A percentile compares a stretch with the other conserved stretches of the same genome.
phyloP scores from a whole-genome alignment of 2,797 vertebrate genomes.

The Eulemur albifrons region DNA sequence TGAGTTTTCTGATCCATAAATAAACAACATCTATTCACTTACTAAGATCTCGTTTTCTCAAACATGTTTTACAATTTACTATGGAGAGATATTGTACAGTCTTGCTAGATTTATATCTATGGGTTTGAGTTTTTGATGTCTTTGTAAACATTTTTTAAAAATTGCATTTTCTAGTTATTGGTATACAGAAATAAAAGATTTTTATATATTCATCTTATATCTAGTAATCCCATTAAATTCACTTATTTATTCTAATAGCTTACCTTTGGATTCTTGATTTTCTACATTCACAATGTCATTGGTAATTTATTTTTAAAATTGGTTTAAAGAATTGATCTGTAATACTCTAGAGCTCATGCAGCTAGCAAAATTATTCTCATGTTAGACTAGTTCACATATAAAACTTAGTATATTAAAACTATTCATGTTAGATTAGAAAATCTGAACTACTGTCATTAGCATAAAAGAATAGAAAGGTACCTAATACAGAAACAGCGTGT shows the following conservation, averaged over 20 bases:
- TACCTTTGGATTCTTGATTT: neutral
- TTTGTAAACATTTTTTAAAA: constrained; percentile 6
- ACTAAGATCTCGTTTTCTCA: neutral
- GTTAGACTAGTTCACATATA: neutral
- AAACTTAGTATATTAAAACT: neutral
- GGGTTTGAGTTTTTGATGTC: neutral
- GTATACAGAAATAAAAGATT: neutral
- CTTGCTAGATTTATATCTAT: neutral
- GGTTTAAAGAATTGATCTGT: neutral
- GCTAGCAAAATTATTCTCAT: neutral
- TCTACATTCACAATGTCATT: neutral
- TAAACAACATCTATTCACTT: neutral
- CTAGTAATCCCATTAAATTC: neutral
- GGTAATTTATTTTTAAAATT: neutral
- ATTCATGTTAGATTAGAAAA: neutral
- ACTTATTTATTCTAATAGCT: neutral
- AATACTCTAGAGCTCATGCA: neutral
- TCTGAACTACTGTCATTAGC: neutral
- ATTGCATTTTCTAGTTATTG: neutral
- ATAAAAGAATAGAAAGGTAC: neutral
- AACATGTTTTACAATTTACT: neutral
- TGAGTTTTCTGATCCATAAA: neutral
- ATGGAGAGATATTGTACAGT: neutral
- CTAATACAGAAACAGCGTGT: neutral
- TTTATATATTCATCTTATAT: neutral